These are phyloP conservation scores for Heterohyrax brucei DNA, from an alignment of 2,797 vertebrate genomes.

Conservation along the genomic window DNA sequence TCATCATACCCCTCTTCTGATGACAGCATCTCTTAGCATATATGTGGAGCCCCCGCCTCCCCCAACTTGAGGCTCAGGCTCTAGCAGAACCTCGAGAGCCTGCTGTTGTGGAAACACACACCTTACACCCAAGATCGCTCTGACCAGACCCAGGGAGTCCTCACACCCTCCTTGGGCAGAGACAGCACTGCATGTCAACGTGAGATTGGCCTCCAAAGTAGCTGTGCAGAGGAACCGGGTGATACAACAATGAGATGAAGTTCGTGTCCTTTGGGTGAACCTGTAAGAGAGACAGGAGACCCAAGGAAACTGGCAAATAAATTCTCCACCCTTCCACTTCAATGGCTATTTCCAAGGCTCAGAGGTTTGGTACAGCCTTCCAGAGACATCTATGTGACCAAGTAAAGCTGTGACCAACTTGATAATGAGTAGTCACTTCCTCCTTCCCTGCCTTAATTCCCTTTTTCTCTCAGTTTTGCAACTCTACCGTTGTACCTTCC, in stretches of 20 bases:
- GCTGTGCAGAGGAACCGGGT: background rate
- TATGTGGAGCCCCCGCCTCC: background rate
- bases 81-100: background rate
- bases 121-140: background rate
- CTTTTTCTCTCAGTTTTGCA: background rate
- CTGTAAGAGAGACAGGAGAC: background rate
- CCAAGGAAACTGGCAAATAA: background rate
- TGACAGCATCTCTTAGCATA: background rate
- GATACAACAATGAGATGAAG: background rate
- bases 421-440: background rate
- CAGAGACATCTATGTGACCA: background rate
- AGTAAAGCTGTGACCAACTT: background rate
- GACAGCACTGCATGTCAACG: fast-evolving
- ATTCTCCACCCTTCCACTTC: background rate
- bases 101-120: background rate
- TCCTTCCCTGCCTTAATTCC: background rate
- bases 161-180: background rate
- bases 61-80: background rate
- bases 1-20: background rate
- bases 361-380: background rate
- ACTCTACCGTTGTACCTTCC: background rate
- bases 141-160: background rate
- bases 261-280: background rate
- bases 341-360: background rate
- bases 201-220: no score